These are phyloP conservation scores for Aradus depressus DNA, from an alignment of 2,888 invertebrate genomes.

Conservation along the genomic window DNA sequence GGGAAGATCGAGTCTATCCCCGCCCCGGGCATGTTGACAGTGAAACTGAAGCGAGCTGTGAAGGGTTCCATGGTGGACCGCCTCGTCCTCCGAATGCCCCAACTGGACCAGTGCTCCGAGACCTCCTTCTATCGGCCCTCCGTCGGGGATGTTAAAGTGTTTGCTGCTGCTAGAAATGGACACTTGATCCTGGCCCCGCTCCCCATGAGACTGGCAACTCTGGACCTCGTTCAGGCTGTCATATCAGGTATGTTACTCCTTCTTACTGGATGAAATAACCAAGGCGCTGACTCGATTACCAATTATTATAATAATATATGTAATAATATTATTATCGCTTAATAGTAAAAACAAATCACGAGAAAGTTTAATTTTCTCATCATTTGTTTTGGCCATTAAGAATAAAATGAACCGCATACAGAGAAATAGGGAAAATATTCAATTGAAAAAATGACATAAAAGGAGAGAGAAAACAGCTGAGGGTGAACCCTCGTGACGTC, in stretches of 20 bases:
- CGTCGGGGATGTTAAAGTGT: slow-evolving; percentile 12
- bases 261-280: too few species aligned
- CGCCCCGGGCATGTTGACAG: neutral
- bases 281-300: too few species aligned
- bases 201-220: slow-evolving; percentile 12
- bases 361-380: too few species aligned
- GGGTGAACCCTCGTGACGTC: too few species aligned
- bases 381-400: too few species aligned
- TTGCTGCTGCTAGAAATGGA: slow-evolving; percentile 9
- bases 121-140: slow-evolving; percentile 3
- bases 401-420: too few species aligned
- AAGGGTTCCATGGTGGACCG: slow-evolving; percentile 4
- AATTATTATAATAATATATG: too few species aligned
- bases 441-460: too few species aligned
- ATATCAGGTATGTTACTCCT: slow-evolving; percentile 12
- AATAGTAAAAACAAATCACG: too few species aligned
- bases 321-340: too few species aligned
- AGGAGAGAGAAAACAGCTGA: too few species aligned
- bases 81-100: slow-evolving; percentile 2
- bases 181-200: slow-evolving; percentile 4
- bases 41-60: slow-evolving; percentile 5
- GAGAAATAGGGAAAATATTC: too few species aligned
- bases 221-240: slow-evolving; percentile 9
- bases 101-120: slow-evolving; percentile 3
- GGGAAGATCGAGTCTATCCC: slow-evolving; percentile 1